Percentiles rank a stretch among this genome's conserved stretches.
phyloP scores from a whole-genome alignment of 2,797 vertebrate species.

The Champsocephalus esox region DNA sequence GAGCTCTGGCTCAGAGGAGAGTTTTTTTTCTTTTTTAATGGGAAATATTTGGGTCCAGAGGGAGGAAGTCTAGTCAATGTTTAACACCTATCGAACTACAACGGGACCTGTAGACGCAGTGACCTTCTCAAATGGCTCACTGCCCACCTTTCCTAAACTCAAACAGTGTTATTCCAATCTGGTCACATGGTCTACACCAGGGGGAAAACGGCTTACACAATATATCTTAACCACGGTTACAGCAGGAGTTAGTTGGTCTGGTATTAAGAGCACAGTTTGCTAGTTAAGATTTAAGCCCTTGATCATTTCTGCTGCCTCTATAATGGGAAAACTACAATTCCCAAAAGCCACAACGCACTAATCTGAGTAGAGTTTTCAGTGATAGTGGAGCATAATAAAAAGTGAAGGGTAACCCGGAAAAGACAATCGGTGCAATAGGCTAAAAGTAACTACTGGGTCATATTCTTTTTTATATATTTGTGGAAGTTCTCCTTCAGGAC shows the following conservation, averaged over 20 bases:
- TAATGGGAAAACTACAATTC: neutral
- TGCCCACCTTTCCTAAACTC: conserved; percentile 5
- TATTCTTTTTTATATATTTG: too few species aligned
- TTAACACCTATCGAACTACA: conserved; percentile 39
- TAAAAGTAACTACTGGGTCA: too few species aligned
- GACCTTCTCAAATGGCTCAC: conserved; percentile 37
- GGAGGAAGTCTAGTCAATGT: conserved; percentile 50
- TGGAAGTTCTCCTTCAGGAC: too few species aligned
- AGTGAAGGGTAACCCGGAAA: neutral
- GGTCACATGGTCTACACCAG: neutral
- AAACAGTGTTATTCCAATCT: neutral
- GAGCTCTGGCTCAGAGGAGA: conserved; percentile 14
- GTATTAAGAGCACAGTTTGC: too few species aligned
- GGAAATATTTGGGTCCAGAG: conserved; percentile 29
- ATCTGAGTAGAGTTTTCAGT: neutral
- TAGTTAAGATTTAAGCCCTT: too few species aligned
- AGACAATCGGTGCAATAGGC: neutral
- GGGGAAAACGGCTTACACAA: neutral
- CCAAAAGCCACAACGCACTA: neutral
- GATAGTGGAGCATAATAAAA: neutral
- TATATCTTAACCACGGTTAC: too few species aligned
- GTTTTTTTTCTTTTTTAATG: neutral
- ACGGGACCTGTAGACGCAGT: neutral
- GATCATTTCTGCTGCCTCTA: too few species aligned
- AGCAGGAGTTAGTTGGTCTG: too few species aligned